Evolutionary conservation across 2,797 vertebrate species (phyloP), one percentile per base, ranked within the genome.

Genomic region (Channallabes apus): DNA sequence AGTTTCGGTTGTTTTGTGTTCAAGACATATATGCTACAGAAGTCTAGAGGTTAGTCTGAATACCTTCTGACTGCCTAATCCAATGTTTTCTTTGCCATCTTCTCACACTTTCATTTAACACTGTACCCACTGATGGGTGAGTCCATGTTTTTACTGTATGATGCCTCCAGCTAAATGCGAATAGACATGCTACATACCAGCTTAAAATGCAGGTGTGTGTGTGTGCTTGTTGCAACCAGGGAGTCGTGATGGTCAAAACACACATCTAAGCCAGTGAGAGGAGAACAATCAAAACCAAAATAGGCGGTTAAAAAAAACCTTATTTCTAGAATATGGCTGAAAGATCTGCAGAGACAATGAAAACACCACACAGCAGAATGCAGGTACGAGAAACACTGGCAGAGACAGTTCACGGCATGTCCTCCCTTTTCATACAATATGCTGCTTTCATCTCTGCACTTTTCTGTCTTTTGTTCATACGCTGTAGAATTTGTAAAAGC

Each of bases 291-390:
- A 72, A 64, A 72, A 64, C 58, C 80, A 84, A 83, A 84, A 73
- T 71, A 38, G 80, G 11, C 54, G 76, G 82, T 87, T 86, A 90
- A 51, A 94, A 93, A 94, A 92, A 93, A 90, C 80, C 86, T 9
- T 32, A 89, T 92, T 94, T 94, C 93, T 94, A 92, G 93, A 94
- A 94, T 92, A 91, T 91, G 88, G 89, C 91, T 87, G 89, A 91
- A 90, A 87, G 87, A 92, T 87, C 86, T 90, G 87, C 87, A 38
- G 87, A 77, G 72, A 93, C 92, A 94, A 93, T 90, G 88, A 89
- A 85, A 85, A 76, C 82, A 56, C 54, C 78, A 90, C 86, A 84
- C 89, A 89, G 91, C 88, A 89, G 88, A 89, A 88, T 67, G 89
- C 6, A 76, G 86, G 83, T 78, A 85, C 59, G 24, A 68, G 83